phyloP scores from a whole-genome alignment of 2,113 vertebrate genomes.

The Emydocephalus ijimae region DNA sequence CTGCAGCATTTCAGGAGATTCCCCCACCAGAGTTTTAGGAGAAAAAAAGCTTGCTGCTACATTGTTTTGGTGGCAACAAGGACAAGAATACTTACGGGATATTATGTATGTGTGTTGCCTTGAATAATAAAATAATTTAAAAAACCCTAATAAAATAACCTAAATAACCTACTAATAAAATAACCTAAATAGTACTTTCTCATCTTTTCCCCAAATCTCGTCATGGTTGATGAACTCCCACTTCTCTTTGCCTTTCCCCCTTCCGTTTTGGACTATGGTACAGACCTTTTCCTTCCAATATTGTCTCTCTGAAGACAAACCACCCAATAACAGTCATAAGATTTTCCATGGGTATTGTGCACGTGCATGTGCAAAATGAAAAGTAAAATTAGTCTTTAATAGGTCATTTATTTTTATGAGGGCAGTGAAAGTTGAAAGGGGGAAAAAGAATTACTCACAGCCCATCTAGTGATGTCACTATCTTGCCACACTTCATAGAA shows the following conservation, averaged over 20 bases:
- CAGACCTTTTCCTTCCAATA: background rate
- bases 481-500: background rate
- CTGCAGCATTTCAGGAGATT: too few relatives aligned
- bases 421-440: background rate
- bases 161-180: background rate
- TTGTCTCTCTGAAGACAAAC: background rate
- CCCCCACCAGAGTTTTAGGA: too few relatives aligned
- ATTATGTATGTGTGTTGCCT: background rate
- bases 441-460: background rate
- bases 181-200: background rate
- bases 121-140: background rate
- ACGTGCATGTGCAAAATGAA: background rate
- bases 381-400: background rate
- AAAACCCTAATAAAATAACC: background rate
- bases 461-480: background rate
- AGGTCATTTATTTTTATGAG: background rate
- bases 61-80: background rate
- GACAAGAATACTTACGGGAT: background rate
- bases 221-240: background rate
- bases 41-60: too few relatives aligned
- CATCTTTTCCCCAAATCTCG: background rate
- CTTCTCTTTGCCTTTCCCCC: background rate
- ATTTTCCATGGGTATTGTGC: background rate
- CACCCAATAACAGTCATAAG: background rate
- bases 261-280: background rate